Evolutionary conservation across 2,888 invertebrate species (phyloP), one percentile per base, ranked within the genome.

Genomic region (Megamerina dolium): DNA sequence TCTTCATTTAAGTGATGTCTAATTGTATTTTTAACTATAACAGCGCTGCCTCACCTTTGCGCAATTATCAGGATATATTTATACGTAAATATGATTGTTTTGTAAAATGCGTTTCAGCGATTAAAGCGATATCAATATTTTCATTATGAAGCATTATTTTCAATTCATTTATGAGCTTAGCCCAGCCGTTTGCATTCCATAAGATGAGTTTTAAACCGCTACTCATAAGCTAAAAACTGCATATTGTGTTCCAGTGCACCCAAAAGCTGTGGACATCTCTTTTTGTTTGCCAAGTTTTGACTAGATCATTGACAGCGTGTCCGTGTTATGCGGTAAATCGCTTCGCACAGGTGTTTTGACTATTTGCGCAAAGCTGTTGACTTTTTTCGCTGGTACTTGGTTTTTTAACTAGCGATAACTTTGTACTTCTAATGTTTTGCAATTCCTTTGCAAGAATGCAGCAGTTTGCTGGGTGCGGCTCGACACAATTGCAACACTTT

Each of bases 31-130:
- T n/a, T n/a, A 10, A 10, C n/a, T 31, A 31, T 31, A 8, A 31
- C 31, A 14, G 31, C 31, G n/a, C 31, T 31, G 13, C 31, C 16
- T 6, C 31, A 5, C n/a, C 31, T 23, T n/a, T 13, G 31, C 16
- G 8, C 16, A 14, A 31, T 31, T 31, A 14, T 13, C 16, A 8
- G 31, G 16, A 13, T 31, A 23, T 6, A 23, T 23, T 10, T 9
- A 23, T 9, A 9, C 26, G 6, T 6, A n/a, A 9, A 31, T 14
- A 31, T 8, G 31, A 31, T 31, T 31, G 13, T 31, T 31, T 31
- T 13, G 31, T 31, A 31, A 31, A 31, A 31, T 31, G 31, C 6
- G 31, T 31, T 13, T 31, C 31, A 31, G 31, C 31, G n/a, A 31
- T 31, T 31, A 31, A 31, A n/a, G 13, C n/a, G 8, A 31, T 31